Evolutionary conservation across 2,797 vertebrate genomes (phyloP), one percentile per base, ranked within the genome.

Genomic region (Melanotaenia pygmaea): DNA sequence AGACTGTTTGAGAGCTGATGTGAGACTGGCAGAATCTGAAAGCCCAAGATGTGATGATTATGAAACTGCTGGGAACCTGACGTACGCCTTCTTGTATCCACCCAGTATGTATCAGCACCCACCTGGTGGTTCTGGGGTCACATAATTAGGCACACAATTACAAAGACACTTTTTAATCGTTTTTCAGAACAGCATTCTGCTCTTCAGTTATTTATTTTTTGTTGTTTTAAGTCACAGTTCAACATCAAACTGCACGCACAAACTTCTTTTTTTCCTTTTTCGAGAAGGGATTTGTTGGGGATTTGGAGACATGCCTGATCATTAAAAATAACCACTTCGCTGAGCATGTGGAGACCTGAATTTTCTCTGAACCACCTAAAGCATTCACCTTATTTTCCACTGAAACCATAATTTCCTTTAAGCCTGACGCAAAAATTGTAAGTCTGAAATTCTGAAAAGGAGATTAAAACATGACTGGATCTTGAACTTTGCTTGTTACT

Each of bases 41-140:
- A 94, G 92, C 74, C 94, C 96, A 4, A 93, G 83, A 0, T 99
- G 97, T 90, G 91, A 91, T 8, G 92, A 95, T 69, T 96, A 96
- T 74, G 73, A 60, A 47, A 47, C 5, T 3, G 83, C 89, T 1
- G 56, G 40, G 24, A 91, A 45, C 20, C 45, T 97, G 57, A 95
- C 89, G 1, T 86, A 85, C 0, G 94, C 89, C 8, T 98, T 98
- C 90, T 92, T 98, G 26, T 94, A 91, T 37, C 96, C 97, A 11
- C 95, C 96, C 40, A 92, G 98, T 99, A 91, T 6, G 94, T 84
- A 57, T 37, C 1, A n/a, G 7, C 10, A 20, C 13, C 3, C 10
- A 54, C 8, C 30, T 16, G 60, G 18, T n/a, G 24, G 4, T 7
- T 37, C 0, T 22, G 11, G 43, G 26, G 9, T 20, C 16, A 12